phyloP scores from a whole-genome alignment of 2,797 vertebrate genomes.

The Tamandua tetradactyla region DNA sequence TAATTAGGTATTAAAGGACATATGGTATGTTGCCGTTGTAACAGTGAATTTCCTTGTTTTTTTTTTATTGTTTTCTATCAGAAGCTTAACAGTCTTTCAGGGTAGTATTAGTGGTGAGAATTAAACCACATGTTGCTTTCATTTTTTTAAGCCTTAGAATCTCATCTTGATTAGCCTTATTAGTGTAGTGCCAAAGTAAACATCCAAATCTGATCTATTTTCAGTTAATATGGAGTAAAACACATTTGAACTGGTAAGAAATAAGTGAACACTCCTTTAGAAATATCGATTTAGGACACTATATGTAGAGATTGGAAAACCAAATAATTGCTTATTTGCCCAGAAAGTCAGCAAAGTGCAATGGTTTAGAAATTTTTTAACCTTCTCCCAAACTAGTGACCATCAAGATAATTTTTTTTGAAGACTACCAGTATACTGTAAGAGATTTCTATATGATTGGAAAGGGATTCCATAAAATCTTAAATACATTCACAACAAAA shows the following conservation, averaged over 20 bases:
- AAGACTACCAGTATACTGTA: neutral
- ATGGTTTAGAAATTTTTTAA: neutral
- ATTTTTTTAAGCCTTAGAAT: conserved; percentile 78
- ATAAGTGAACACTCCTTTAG: conserved; percentile 35
- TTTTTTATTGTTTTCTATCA: conserved; percentile 84
- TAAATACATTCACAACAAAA: conserved; percentile 10
- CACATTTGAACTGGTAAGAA: conserved; percentile 66
- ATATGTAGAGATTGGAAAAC: neutral
- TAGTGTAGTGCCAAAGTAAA: conserved; percentile 75
- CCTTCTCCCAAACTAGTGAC: conserved; percentile 21
- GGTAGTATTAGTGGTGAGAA: conserved; percentile 78
- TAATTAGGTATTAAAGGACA: conserved; percentile 88
- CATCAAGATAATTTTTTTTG: neutral
- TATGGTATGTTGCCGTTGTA: conserved; percentile 84
- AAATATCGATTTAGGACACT: neutral
- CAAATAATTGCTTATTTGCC: neutral
- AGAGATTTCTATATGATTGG: neutral
- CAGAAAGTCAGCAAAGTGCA: neutral
- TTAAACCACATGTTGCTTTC: conserved; percentile 82
- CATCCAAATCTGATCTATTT: conserved; percentile 73
- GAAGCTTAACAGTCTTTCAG: conserved; percentile 81
- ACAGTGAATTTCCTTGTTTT: conserved; percentile 86
- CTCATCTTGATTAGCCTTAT: conserved; percentile 77
- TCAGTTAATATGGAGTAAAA: conserved; percentile 71
- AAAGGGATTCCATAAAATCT: conserved; percentile 2